Evolutionary conservation across 2,113 vertebrate genomes (phyloP).

Genomic region (Pseudorectes ferrugineus): DNA sequence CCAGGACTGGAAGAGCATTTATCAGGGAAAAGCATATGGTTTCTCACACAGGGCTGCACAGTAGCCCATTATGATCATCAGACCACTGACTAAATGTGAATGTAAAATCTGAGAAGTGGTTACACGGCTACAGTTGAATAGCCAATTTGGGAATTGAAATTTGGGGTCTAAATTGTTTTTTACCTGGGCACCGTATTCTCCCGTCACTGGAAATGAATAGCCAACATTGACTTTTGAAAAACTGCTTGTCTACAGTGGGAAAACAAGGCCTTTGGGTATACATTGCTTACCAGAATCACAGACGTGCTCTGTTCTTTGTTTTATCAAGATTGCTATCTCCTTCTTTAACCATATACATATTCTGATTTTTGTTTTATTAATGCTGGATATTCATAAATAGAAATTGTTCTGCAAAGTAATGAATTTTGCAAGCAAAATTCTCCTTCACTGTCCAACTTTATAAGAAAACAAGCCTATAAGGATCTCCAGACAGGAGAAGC

Average conservation of each 20-base stretch:
- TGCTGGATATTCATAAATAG: background rate
- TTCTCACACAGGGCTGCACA: background rate
- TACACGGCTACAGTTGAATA: background rate
- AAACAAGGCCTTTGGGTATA: background rate
- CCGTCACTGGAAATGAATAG: background rate
- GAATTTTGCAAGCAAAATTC: background rate
- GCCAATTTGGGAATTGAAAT: background rate
- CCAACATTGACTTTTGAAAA: background rate
- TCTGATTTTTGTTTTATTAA: background rate
- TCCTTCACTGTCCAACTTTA: background rate
- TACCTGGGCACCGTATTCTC: background rate
- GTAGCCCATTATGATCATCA: background rate
- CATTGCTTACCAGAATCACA: background rate
- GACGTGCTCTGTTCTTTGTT: background rate
- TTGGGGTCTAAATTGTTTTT: background rate
- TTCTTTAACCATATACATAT: background rate
- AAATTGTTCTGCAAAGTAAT: background rate
- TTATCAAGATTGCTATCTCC: background rate
- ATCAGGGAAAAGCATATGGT: background rate
- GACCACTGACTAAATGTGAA: background rate
- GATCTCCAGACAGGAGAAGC: background rate
- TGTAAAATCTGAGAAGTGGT: background rate
- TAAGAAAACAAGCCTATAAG: background rate
- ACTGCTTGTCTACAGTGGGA: background rate
- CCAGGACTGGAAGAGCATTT: background rate